Evolutionary conservation across 2,797 vertebrate genomes (phyloP).

Genomic region (Ptychobarbus kaznakovi): DNA sequence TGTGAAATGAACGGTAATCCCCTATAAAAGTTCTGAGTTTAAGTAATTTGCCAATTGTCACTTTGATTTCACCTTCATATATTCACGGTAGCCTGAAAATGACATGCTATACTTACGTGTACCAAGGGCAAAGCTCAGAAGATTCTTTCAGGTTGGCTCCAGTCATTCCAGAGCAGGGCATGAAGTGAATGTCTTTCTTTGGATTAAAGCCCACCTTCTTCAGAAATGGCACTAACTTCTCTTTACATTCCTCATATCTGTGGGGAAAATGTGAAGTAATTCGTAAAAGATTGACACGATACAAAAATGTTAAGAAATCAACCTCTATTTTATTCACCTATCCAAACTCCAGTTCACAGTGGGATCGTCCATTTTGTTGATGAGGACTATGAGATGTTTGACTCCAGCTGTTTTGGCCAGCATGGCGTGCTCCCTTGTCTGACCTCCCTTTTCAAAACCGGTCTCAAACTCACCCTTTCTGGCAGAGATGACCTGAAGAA

Average conservation of each 20-base stretch:
- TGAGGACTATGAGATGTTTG: constrained; percentile 96
- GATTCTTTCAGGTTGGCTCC: constrained; percentile 97
- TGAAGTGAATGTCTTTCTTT: constrained; percentile 99
- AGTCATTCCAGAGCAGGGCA: constrained; percentile 98
- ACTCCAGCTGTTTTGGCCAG: constrained; percentile 98
- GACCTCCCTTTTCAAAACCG: constrained; percentile 98
- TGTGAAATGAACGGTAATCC: constrained; percentile 97
- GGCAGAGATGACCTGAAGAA: constrained; percentile 92
- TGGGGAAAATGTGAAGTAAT: not conserved
- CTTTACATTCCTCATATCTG: constrained; percentile 99
- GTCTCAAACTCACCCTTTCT: constrained; percentile 99
- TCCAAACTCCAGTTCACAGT: constrained; percentile 99
- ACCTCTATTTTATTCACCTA: constrained; percentile 76
- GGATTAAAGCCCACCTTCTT: constrained; percentile 99
- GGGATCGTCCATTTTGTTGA: constrained; percentile 99
- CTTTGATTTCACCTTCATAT: not conserved
- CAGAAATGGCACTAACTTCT: constrained; percentile 97
- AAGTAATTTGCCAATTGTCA: not conserved
- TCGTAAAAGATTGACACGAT: not conserved
- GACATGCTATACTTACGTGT: constrained; percentile 84
- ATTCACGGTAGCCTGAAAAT: not conserved
- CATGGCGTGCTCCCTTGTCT: constrained; percentile 98
- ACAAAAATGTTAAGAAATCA: not conserved
- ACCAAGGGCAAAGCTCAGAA: constrained; percentile 92
- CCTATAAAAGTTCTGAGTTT: constrained; percentile 70